Evolutionary conservation across 2,888 invertebrate species (phyloP).

Genomic region (Campoplex nolae): DNA sequence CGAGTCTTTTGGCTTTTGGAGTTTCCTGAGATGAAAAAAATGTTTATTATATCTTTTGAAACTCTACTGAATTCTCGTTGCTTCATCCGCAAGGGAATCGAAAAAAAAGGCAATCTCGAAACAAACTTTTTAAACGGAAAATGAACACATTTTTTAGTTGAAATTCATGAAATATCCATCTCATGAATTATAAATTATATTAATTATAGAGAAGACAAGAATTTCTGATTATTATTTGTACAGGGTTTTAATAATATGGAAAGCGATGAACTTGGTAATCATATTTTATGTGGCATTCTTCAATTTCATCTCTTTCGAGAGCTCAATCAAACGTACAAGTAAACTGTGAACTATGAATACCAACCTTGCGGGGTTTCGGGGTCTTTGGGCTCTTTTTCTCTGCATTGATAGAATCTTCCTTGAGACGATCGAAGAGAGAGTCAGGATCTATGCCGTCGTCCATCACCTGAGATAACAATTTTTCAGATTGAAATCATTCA

Average conservation of each 20-base stretch:
- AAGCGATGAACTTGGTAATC: not conserved
- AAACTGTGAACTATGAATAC: constrained; percentile 49
- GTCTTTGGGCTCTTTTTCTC: constrained; percentile 82
- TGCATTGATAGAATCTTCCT: constrained; percentile 86
- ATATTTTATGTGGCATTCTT: not conserved
- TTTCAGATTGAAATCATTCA: not conserved
- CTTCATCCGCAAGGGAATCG: not conserved
- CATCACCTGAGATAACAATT: constrained; percentile 82
- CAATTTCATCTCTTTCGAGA: too few species aligned
- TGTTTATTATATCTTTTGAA: not conserved
- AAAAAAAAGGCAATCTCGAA: not conserved
- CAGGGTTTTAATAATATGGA: not conserved
- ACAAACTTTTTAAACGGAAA: not conserved
- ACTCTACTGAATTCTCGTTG: not conserved
- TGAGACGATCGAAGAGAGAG: constrained; percentile 90
- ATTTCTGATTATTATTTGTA: not conserved
- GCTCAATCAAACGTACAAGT: not conserved
- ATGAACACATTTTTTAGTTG: too few species aligned
- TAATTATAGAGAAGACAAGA: not conserved
- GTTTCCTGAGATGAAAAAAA: constrained; percentile 77
- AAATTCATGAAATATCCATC: too few species aligned
- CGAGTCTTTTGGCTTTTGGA: constrained; percentile 81
- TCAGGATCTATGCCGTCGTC: constrained; percentile 88
- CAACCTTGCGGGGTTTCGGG: constrained; percentile 84
- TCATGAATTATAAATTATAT: too few species aligned